phyloP scores from a whole-genome alignment of 2,888 invertebrate species.

The Melieria picta region DNA sequence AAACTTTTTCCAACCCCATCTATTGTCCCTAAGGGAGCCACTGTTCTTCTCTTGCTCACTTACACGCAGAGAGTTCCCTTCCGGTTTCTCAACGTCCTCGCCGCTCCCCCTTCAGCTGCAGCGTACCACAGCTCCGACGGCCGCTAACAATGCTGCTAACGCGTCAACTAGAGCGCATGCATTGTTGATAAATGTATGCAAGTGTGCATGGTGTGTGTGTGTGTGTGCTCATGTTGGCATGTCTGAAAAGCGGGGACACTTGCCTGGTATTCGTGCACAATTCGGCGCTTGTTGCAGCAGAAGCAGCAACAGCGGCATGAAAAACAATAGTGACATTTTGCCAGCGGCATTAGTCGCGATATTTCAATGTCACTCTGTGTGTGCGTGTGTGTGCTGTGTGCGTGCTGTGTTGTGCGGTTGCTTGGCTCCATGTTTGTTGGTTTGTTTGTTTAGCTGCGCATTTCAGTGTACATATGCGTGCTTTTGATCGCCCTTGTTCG shows the following conservation, averaged over 20 bases:
- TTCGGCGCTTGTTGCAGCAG: slow-evolving; percentile 19
- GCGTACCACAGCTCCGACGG: too few species aligned
- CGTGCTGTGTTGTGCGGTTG: slow-evolving; percentile 6
- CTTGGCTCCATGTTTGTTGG: slow-evolving; percentile 13
- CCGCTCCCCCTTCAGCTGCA: too few species aligned
- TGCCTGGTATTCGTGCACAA: slow-evolving; percentile 37
- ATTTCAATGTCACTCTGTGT: slow-evolving; percentile 46
- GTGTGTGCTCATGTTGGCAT: slow-evolving; percentile 14
- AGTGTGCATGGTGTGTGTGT: background rate
- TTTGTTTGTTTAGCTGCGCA: slow-evolving; percentile 5
- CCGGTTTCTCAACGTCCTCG: too few species aligned
- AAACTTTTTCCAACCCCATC: too few species aligned
- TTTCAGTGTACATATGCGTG: background rate
- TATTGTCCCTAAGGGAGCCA: too few species aligned
- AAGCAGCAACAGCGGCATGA: slow-evolving; percentile 8
- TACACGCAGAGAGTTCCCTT: too few species aligned
- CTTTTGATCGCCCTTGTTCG: slow-evolving; percentile 25
- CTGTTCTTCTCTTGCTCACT: too few species aligned
- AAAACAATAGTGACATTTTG: slow-evolving; percentile 36
- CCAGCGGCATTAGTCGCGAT: slow-evolving; percentile 48
- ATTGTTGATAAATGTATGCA: slow-evolving; percentile 14
- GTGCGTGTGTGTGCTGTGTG: background rate
- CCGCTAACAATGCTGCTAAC: slow-evolving; percentile 3
- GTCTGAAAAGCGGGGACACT: slow-evolving; percentile 28
- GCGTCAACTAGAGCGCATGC: slow-evolving; percentile 10